Conservation (phyloP, 2,888 invertebrate species). For the Muscina levida region DNA sequence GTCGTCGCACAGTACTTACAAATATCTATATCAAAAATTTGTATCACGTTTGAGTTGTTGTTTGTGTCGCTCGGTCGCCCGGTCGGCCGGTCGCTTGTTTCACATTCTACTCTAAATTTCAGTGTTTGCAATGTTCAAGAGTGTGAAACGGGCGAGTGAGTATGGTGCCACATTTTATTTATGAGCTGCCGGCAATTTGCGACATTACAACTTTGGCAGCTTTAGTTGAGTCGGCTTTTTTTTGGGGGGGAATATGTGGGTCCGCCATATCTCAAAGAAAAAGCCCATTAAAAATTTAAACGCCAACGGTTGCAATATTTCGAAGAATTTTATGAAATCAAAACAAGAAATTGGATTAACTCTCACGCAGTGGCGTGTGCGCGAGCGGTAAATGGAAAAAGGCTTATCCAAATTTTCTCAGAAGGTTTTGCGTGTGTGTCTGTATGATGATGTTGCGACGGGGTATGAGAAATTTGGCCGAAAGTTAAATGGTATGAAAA, state of each 20-base stretch:
- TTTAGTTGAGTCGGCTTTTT: not conserved
- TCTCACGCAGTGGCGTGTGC: no score
- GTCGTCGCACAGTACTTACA: not conserved
- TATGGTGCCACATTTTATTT: constrained; percentile 1
- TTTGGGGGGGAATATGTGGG: not conserved
- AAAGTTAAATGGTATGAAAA: not conserved
- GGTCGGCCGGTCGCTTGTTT: no score
- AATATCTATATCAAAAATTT: constrained; percentile 35
- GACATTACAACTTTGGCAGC: not conserved
- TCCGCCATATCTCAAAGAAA: constrained; percentile 32
- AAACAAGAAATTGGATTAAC: constrained; percentile 23
- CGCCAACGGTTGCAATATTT: constrained; percentile 39
- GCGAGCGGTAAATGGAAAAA: constrained; percentile 14
- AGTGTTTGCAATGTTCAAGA: no score
- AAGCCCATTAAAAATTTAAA: constrained; percentile 52
- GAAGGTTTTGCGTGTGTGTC: constrained; percentile 11
- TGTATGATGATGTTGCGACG: not conserved
- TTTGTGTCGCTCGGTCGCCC: no score
- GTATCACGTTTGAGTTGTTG: constrained; percentile 9
- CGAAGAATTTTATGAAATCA: constrained; percentile 28
- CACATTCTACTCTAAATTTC: no score
- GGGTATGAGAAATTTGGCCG: not conserved
- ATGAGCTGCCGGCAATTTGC: constrained; percentile 24
- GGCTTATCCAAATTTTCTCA: constrained; percentile 16
- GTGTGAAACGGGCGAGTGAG: no score